phyloP scores from a whole-genome alignment of 1,140 invertebrate genomes.

The Copidosoma floridanum region DNA sequence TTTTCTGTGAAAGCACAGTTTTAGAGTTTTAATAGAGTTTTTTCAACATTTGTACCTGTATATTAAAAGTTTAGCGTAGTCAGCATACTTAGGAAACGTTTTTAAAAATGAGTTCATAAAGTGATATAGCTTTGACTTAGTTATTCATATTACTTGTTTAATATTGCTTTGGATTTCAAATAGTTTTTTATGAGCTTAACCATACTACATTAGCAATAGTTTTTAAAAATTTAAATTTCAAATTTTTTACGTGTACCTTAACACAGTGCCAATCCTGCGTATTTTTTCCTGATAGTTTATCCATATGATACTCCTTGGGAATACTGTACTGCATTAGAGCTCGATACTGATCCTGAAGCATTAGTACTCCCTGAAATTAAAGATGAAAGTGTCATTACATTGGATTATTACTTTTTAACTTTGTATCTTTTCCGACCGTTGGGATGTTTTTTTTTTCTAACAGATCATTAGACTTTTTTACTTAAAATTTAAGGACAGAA shows the following conservation, averaged over 20 bases:
- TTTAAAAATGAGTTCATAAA: too few relatives aligned
- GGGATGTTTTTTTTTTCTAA: too few relatives aligned
- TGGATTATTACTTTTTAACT: slow-evolving; percentile 48
- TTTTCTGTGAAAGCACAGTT: too few relatives aligned
- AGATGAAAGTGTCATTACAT: slow-evolving; percentile 58
- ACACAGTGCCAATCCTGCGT: slow-evolving; percentile 66
- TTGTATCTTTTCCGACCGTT: slow-evolving; percentile 48
- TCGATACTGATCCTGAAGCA: slow-evolving; percentile 69
- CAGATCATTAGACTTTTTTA: slow-evolving; percentile 34
- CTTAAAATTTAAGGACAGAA: slow-evolving; percentile 32
- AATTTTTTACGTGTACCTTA: slow-evolving; percentile 53
- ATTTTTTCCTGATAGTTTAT: slow-evolving; percentile 59
- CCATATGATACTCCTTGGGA: slow-evolving; percentile 59
- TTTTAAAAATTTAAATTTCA: neutral
- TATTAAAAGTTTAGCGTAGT: too few relatives aligned
- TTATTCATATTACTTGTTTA: neutral
- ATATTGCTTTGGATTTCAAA: neutral
- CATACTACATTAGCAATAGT: neutral
- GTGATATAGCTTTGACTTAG: neutral
- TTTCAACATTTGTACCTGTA: too few relatives aligned
- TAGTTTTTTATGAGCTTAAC: neutral
- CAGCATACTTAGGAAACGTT: too few relatives aligned
- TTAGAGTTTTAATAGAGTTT: too few relatives aligned
- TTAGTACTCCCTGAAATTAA: slow-evolving; percentile 66
- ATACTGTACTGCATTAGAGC: slow-evolving; percentile 73